Evolutionary conservation across 2,888 invertebrate species (phyloP).

Genomic region (Drosophila setosimentum): DNA sequence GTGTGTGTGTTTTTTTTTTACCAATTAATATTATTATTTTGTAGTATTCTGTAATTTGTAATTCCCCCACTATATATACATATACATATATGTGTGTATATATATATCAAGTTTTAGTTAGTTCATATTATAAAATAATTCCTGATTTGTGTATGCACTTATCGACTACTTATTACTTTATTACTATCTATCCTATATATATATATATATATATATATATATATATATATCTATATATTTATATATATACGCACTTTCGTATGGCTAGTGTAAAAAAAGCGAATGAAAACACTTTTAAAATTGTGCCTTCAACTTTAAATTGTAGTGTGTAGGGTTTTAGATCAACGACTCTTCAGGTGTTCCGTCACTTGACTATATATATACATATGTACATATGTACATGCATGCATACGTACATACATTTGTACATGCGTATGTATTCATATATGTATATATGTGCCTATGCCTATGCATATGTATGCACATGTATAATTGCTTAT

Average conservation of each 20-base stretch:
- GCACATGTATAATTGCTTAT: conserved; percentile 17
- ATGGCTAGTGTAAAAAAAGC: conserved; percentile 54
- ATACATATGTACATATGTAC: background rate
- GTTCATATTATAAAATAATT: conserved; percentile 44
- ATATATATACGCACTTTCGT: conserved; percentile 30
- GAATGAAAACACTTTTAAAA: conserved; percentile 69
- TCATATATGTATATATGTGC: conserved; percentile 1
- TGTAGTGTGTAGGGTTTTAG: conserved; percentile 54
- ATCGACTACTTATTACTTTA: conserved; percentile 25
- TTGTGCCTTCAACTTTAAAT: conserved; percentile 78
- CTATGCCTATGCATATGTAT: conserved; percentile 9
- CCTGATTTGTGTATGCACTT: conserved; percentile 31
- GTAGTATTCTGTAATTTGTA: conserved; percentile 38
- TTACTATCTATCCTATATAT: conserved; percentile 13
- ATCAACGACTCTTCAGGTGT: conserved; percentile 30
- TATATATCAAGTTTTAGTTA: conserved; percentile 33
- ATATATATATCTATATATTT: conserved; percentile 4
- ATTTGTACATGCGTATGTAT: background rate
- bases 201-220: conserved; percentile 2
- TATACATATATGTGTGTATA: background rate
- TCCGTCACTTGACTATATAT: conserved; percentile 34
- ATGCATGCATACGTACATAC: conserved; percentile 6
- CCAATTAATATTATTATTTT: conserved; percentile 16
- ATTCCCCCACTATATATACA: conserved; percentile 2
- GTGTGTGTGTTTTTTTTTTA: conserved; percentile 24